Evolutionary conservation across 2,888 invertebrate species (phyloP).

Genomic region (Ornithoptera alexandrae): DNA sequence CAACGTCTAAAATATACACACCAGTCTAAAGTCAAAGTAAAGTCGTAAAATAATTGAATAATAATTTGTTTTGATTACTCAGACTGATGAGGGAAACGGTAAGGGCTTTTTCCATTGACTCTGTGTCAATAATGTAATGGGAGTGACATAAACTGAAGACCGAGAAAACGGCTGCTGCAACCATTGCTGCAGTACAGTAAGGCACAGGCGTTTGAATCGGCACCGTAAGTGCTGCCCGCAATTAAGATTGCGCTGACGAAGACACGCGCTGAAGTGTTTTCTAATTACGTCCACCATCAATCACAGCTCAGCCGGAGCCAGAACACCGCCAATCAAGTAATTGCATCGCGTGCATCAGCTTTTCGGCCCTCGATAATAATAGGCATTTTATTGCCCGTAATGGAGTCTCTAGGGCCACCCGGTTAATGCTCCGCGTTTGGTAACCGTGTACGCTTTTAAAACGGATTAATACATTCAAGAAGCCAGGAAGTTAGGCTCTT

Average conservation of each 20-base stretch:
- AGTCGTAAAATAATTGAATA: too few relatives aligned
- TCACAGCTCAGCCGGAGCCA: slow-evolving; percentile 70
- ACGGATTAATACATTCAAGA: slow-evolving; percentile 72
- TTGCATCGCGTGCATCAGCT: slow-evolving; percentile 80
- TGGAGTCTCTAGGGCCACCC: slow-evolving; percentile 78
- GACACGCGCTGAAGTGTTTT: slow-evolving; percentile 79
- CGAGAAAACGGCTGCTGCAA: too few relatives aligned
- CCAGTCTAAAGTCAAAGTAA: too few relatives aligned
- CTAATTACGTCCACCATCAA: slow-evolving; percentile 79
- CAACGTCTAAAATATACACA: too few relatives aligned
- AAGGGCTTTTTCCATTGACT: too few relatives aligned
- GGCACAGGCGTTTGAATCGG: slow-evolving; percentile 66
- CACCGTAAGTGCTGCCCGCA: slow-evolving; percentile 74
- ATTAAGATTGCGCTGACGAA: slow-evolving; percentile 77
- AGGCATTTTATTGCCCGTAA: slow-evolving; percentile 79
- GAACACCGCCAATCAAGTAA: slow-evolving; percentile 79
- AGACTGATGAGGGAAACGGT: too few relatives aligned
- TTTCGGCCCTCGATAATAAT: slow-evolving; percentile 79
- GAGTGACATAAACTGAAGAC: too few relatives aligned
- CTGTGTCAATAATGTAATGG: too few relatives aligned
- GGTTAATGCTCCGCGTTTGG: slow-evolving; percentile 68
- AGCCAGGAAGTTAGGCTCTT: slow-evolving; percentile 51
- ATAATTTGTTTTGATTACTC: too few relatives aligned
- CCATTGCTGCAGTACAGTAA: not conserved
- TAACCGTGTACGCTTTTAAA: slow-evolving; percentile 70